phyloP scores from a whole-genome alignment of 2,113 vertebrate species.

The Chunga burmeisteri region DNA sequence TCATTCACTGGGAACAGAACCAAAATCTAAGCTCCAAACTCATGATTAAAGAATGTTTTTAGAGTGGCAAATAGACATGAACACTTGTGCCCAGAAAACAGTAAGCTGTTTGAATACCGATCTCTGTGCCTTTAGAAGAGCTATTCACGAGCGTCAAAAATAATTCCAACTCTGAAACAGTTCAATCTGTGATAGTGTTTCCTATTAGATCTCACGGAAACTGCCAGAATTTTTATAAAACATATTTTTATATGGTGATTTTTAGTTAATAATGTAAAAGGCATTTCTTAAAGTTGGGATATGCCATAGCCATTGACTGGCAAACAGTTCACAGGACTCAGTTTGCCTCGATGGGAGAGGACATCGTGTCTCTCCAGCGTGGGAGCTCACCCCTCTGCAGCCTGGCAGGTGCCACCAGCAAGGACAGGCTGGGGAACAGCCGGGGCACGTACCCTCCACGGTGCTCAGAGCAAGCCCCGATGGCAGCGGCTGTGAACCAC shows the following conservation, averaged over 20 bases:
- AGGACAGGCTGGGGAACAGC: neutral
- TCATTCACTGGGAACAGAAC: neutral
- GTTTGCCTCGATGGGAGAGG: neutral
- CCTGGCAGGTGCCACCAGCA: neutral
- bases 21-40: neutral
- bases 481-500: neutral
- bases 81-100: neutral
- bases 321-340: neutral
- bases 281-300: neutral
- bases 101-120: neutral
- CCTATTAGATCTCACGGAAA: neutral
- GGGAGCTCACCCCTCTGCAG: neutral
- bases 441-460: fast-evolving
- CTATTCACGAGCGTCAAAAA: neutral
- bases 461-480: neutral
- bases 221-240: neutral
- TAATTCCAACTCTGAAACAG: neutral
- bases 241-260: neutral
- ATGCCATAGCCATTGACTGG: fast-evolving
- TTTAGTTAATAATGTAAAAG: neutral
- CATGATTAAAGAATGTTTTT: neutral
- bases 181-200: neutral
- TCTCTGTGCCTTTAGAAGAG: neutral
- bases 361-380: neutral
- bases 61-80: neutral